Evolutionary conservation across 2,113 vertebrate genomes (phyloP), one percentile per base, ranked within the genome.

Genomic region (Cyanoderma ruficeps): DNA sequence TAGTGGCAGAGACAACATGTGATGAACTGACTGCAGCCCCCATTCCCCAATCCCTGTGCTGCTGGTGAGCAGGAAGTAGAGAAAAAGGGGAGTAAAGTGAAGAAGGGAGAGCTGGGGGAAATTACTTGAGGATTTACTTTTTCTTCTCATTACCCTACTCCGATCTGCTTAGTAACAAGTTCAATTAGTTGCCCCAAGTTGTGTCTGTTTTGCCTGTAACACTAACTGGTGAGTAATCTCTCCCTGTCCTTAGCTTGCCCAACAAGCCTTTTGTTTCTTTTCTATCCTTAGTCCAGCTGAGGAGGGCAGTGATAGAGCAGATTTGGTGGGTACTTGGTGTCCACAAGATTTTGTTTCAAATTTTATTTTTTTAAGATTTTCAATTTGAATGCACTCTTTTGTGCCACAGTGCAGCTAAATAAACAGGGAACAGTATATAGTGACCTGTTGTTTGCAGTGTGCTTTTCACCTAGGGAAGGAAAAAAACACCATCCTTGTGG

Each of bases 401-500:
- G 7, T 46, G 39, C 33, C 35, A 19, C 72, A 68, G 8, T 4
- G 5, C 57, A 85, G 21, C 53, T 75, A 35, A 46, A 79, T 22
- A 25, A 60, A 11, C 42, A 23, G 19, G 23, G 15, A 75, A 33
- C 0, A 1, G 4, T 75, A 2, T 69, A 20, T 68, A 81, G 52
- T 68, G 56, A 65, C 44, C 22, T 75, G 21, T 59, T 78, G 13
- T 5, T 39, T 82, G 46, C 52, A 82, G 27, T 57, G n/a, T 39
- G 12, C 27, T 85, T 47, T 82, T 68, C 70, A 87, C 17, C 13
- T 47, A 13, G 18, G 30, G 47, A 80, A 55, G 18, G 44, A 35
- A 2, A 60, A 60, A 60, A 42, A 13, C 2, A 0, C 1, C 6
- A 15, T 60, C 50, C 6, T 25, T 87, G 42, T 20, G 17, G 6